Evolutionary conservation across 2,797 vertebrate species (phyloP).

Genomic region (Ataeniobius toweri): DNA sequence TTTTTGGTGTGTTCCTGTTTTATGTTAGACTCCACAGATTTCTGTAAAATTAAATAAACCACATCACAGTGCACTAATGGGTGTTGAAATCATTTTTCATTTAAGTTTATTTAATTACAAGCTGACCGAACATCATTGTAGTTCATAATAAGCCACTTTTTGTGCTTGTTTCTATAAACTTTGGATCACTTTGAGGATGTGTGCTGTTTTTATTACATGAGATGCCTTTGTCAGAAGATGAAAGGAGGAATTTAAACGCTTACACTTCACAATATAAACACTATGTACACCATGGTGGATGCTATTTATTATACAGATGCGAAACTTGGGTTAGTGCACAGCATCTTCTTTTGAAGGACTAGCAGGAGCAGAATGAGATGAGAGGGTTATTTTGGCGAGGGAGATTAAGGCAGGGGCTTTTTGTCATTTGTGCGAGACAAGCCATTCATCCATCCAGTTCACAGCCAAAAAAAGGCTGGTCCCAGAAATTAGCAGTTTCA

Average conservation of each 20-base stretch:
- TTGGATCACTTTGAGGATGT: slow-evolving; percentile 37
- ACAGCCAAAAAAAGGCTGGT: slow-evolving; percentile 99
- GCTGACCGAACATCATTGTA: slow-evolving; percentile 35
- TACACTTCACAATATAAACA: slow-evolving; percentile 39
- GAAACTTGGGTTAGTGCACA: slow-evolving; percentile 86
- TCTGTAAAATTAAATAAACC: not conserved
- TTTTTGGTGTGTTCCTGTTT: not conserved
- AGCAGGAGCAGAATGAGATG: slow-evolving; percentile 92
- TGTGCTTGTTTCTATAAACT: slow-evolving; percentile 43
- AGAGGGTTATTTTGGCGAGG: slow-evolving; percentile 96
- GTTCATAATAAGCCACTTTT: not conserved
- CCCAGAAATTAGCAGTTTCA: slow-evolving; percentile 99
- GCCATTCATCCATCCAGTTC: slow-evolving; percentile 99
- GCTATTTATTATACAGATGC: slow-evolving; percentile 63
- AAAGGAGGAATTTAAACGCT: slow-evolving; percentile 3
- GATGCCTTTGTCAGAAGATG: slow-evolving; percentile 30
- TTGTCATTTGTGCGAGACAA: slow-evolving; percentile 99
- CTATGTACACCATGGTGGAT: slow-evolving; percentile 24
- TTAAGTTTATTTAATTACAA: not conserved
- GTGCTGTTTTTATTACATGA: slow-evolving; percentile 5
- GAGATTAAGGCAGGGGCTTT: slow-evolving; percentile 99
- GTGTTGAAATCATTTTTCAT: slow-evolving; percentile 51
- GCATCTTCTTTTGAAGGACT: slow-evolving; percentile 91
- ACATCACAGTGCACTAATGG: slow-evolving; percentile 32
- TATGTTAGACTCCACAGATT: not conserved